These are phyloP conservation scores for Leptothorax acervorum DNA, from an alignment of 2,888 invertebrate genomes.

Conservation along the genomic window DNA sequence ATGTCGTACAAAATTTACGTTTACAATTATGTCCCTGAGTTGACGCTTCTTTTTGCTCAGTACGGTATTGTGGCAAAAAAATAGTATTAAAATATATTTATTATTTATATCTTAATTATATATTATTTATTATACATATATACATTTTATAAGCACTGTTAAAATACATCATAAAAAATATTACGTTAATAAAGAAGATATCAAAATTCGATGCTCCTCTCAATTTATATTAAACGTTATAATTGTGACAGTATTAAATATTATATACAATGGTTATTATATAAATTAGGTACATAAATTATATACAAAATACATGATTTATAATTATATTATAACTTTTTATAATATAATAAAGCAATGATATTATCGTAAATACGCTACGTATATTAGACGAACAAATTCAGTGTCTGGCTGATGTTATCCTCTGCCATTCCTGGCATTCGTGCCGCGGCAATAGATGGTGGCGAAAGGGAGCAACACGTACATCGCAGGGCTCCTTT, in stretches of 20 bases:
- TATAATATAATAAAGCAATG: not conserved
- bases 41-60: not conserved
- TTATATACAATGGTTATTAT: not conserved
- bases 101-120: not conserved
- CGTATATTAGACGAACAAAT: not conserved
- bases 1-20: not conserved
- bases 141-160: not conserved
- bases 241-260: not conserved
- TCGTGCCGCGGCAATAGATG: not conserved
- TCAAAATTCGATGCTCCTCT: not conserved
- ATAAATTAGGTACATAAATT: not conserved
- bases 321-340: not conserved
- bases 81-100: not conserved
- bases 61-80: not conserved
- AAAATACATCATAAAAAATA: not conserved
- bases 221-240: not conserved
- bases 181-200: not conserved
- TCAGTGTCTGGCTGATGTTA: not conserved
- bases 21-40: not conserved
- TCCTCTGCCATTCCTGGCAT: too few species aligned
- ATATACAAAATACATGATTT: not conserved
- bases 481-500: not conserved
- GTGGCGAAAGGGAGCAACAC: slow-evolving; percentile 4
- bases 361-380: not conserved
- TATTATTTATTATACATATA: not conserved